A percentile compares a stretch with the other conserved stretches of the same genome.
Evolutionary conservation across 2,113 vertebrate species (phyloP).

Genomic region (Struthidea cinerea): DNA sequence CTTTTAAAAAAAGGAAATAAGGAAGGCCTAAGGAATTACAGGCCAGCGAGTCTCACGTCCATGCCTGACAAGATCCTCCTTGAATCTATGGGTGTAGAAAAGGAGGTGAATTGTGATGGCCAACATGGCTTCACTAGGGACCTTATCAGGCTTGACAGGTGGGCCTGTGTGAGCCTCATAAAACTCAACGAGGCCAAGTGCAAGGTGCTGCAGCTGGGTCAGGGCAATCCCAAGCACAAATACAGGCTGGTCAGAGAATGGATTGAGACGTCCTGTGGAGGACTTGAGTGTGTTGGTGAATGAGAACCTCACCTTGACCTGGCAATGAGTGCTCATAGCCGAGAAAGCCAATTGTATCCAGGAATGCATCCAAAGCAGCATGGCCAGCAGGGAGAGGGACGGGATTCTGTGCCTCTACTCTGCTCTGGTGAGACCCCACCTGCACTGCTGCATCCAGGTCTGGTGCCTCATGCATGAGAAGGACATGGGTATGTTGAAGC

Average conservation of each 20-base stretch:
- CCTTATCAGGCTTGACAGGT: not conserved
- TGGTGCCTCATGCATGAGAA: not conserved
- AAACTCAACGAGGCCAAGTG: not conserved
- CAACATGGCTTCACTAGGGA: not conserved
- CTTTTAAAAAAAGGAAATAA: not conserved
- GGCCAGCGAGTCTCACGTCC: not conserved
- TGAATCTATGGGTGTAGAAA: not conserved
- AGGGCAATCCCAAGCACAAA: not conserved
- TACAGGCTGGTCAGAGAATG: not conserved
- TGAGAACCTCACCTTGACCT: not conserved
- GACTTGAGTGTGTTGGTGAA: not conserved
- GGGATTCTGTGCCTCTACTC: not conserved
- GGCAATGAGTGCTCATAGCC: not conserved
- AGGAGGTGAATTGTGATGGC: not conserved
- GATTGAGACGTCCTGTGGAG: not conserved
- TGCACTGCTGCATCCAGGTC: not conserved
- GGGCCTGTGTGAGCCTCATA: too few relatives aligned
- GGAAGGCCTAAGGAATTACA: not conserved
- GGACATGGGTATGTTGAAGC: not conserved
- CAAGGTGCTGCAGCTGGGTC: not conserved
- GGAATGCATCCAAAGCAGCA: not conserved
- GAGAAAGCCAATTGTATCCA: not conserved
- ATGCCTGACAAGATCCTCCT: not conserved
- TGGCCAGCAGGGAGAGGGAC: rapidly evolving
- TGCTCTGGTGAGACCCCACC: not conserved